Conservation (phyloP, 2,888 invertebrate species). For the Cheiracanthium punctorium region DNA sequence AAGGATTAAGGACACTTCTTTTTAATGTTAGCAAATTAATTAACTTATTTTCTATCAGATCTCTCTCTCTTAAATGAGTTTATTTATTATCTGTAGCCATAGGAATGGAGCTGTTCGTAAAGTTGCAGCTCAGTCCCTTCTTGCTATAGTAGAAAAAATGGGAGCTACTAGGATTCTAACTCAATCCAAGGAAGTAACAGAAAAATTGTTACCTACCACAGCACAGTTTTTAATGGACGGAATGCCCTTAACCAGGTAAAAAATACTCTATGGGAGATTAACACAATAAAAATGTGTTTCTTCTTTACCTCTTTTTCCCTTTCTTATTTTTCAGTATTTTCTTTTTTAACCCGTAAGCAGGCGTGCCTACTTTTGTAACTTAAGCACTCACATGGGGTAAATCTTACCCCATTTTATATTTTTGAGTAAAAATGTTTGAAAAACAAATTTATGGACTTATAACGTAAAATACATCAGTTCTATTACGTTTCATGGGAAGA, state of each 20-base stretch:
- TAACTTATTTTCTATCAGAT: no score
- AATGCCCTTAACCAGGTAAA: constrained; percentile 86
- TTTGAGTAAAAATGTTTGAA: no score
- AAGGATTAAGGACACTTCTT: no score
- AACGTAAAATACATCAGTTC: no score
- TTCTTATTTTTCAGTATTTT: neutral
- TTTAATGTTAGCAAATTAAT: no score
- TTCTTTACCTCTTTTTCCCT: neutral
- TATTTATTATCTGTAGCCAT: constrained; percentile 80
- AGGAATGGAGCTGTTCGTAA: constrained; percentile 92
- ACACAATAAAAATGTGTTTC: neutral
- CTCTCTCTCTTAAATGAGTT: no score
- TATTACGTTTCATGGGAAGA: no score
- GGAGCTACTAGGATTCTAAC: constrained; percentile 85
- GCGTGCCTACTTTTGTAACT: no score
- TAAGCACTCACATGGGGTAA: no score
- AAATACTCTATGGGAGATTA: neutral
- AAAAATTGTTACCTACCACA: constrained; percentile 86
- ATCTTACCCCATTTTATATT: no score
- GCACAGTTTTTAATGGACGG: constrained; percentile 91
- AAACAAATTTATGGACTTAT: no score
- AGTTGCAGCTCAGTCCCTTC: constrained; percentile 86
- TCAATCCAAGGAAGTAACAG: constrained; percentile 85
- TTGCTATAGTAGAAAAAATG: constrained; percentile 83
- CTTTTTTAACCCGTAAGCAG: neutral